Percentiles rank a stretch among this genome's conserved stretches.
Conservation (phyloP, 2,113 vertebrate genomes). For the Ailuropoda melanoleuca region DNA sequence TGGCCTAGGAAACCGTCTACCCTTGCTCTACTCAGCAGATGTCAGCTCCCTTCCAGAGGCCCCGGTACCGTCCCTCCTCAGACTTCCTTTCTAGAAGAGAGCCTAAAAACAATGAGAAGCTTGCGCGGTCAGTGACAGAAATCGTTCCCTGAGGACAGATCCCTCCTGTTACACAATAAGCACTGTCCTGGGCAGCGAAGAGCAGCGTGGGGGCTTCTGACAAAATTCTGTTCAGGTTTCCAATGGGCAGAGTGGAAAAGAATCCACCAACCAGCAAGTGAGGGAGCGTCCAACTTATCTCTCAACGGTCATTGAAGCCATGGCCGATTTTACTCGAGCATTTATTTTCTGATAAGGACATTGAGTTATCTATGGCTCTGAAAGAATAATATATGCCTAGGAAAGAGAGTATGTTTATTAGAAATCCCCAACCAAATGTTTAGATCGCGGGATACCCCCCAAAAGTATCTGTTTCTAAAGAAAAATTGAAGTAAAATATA, state of each 20-base stretch:
- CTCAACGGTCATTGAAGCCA: rapidly evolving
- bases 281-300: background rate
- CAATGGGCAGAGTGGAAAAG: background rate
- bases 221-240: background rate
- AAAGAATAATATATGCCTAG: no score
- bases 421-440: background rate
- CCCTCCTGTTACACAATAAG: background rate
- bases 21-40: background rate
- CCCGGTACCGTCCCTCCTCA: background rate
- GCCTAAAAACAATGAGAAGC: rapidly evolving
- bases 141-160: no score
- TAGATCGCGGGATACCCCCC: background rate
- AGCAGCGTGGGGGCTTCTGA: background rate
- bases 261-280: no score
- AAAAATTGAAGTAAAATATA: background rate
- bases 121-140: background rate
- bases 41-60: background rate
- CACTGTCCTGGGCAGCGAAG: background rate
- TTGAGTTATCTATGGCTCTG: rapidly evolving
- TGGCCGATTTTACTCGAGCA: no score
- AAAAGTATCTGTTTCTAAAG: background rate
- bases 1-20: background rate
- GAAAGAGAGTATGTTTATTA: background rate
- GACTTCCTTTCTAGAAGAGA: background rate
- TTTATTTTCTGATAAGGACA: no score